Conservation (phyloP, 2,113 vertebrate genomes). For the Pseudonaja textilis region DNA sequence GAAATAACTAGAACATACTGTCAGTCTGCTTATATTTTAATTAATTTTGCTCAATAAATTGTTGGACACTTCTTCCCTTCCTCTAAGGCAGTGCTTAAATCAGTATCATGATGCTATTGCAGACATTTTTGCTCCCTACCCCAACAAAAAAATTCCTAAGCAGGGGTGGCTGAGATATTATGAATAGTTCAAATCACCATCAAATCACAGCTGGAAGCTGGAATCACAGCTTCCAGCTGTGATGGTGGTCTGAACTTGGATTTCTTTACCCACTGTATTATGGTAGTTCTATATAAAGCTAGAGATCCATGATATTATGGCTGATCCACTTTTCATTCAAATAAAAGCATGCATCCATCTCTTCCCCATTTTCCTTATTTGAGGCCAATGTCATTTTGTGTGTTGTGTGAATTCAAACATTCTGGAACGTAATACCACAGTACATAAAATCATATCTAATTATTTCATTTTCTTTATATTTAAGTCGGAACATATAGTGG, state of each 20-base stretch:
- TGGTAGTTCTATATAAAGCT: neutral
- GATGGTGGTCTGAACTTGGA: neutral
- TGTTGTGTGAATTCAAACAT: neutral
- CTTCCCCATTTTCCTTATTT: neutral
- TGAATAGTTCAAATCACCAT: neutral
- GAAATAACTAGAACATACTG: neutral
- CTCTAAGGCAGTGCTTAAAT: neutral
- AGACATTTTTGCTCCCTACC: neutral
- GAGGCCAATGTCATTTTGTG: neutral
- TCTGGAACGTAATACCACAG: neutral
- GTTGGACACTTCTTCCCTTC: neutral
- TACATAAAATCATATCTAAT: neutral
- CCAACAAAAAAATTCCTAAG: neutral
- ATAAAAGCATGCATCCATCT: neutral
- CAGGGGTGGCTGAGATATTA: neutral
- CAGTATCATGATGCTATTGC: neutral
- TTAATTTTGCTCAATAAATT: neutral
- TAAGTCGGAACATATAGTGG: neutral
- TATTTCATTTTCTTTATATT: neutral
- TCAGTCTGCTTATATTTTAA: neutral
- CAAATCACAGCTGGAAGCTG: neutral
- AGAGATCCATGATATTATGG: neutral
- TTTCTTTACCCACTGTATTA: neutral
- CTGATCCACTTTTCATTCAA: neutral
- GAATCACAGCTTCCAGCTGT: neutral